These are phyloP conservation scores for Zingel zingel DNA, from an alignment of 2,113 vertebrate genomes.

Conservation along the genomic window DNA sequence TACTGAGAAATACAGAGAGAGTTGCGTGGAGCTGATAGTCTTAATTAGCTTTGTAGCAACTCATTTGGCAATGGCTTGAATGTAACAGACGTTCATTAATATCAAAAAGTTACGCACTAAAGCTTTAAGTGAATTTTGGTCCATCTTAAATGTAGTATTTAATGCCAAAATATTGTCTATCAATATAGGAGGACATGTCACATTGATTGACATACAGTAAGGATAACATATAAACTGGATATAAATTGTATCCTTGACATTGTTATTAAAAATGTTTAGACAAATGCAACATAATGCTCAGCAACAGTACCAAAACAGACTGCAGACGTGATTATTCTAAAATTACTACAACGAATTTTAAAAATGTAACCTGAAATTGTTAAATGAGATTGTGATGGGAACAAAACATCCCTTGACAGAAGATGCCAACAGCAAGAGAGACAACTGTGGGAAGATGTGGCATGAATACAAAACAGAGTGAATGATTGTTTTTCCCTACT, in stretches of 20 bases:
- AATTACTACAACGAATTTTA: not conserved
- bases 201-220: not conserved
- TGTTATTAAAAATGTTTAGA: not conserved
- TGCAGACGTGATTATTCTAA: not conserved
- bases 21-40: no score
- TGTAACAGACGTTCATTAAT: no score
- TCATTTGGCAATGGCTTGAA: no score
- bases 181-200: not conserved
- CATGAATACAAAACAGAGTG: slow-evolving; percentile 51
- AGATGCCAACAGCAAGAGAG: slow-evolving; percentile 28
- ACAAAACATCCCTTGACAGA: slow-evolving; percentile 25
- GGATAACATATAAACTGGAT: not conserved
- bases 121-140: not conserved
- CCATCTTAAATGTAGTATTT: not conserved
- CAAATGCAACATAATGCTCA: not conserved
- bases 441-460: slow-evolving; percentile 41
- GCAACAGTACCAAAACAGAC: not conserved
- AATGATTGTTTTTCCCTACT: slow-evolving; percentile 42
- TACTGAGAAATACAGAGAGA: no score
- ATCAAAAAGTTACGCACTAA: no score
- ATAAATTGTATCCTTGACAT: not conserved
- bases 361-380: slow-evolving; percentile 2
- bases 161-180: not conserved
- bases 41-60: no score
- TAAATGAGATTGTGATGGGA: slow-evolving; percentile 2